Evolutionary conservation across 2,797 vertebrate genomes (phyloP).

Genomic region (Notolabrus celidotus): DNA sequence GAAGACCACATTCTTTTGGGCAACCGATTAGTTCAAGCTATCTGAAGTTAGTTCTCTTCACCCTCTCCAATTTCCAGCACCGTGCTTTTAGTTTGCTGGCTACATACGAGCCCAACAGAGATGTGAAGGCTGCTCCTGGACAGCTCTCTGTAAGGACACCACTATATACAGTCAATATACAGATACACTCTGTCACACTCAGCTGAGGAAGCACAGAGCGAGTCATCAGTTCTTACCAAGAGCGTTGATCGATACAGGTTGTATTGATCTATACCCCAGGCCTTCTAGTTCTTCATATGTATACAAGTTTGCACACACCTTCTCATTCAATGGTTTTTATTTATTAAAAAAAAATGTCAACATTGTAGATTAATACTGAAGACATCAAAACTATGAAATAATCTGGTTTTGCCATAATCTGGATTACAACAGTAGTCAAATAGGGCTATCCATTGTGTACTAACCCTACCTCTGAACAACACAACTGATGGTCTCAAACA

Average conservation of each 20-base stretch:
- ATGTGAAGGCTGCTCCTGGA: slow-evolving; percentile 4
- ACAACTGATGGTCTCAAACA: no score
- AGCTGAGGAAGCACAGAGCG: neutral
- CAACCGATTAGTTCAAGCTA: slow-evolving; percentile 66
- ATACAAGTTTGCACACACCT: no score
- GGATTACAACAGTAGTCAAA: no score
- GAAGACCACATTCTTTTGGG: slow-evolving; percentile 65
- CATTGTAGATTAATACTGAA: no score
- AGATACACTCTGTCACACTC: neutral
- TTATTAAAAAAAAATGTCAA: no score
- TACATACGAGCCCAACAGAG: neutral
- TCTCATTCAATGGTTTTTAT: no score
- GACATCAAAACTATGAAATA: no score
- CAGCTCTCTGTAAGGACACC: neutral
- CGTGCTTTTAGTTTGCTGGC: slow-evolving; percentile 19
- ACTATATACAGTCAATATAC: neutral
- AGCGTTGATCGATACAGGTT: neutral
- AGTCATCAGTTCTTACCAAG: neutral
- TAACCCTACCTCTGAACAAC: no score
- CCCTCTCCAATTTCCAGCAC: slow-evolving; percentile 13
- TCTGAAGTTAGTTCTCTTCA: slow-evolving; percentile 35
- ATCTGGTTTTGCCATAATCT: no score
- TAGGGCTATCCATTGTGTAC: no score
- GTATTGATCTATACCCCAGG: no score
- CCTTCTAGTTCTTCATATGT: no score